Base-by-base conservation (phyloP, 2,113 vertebrate genomes). In the Prolemur simus region DNA sequence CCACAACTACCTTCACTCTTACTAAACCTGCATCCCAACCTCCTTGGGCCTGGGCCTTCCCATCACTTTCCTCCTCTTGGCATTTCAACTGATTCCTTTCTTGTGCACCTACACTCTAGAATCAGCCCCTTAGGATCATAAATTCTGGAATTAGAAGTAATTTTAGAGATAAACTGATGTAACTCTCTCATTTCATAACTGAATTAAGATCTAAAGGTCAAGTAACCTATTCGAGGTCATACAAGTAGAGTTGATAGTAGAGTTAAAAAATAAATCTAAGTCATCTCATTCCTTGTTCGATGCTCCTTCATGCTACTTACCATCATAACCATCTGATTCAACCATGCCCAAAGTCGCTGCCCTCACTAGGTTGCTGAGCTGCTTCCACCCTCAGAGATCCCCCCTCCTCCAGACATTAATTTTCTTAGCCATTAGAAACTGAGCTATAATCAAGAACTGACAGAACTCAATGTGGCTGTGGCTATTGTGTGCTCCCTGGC, bases 181-280 rank as follows among this genome's bases (percentile, higher is more conserved):
- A 71, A 39, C 12, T 32, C 37, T 95, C 49, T 93, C 74, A 94
- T 80, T 92, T 77, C 13, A 64, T 21, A 94, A 91, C 5, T 66
- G 39, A 94, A 81, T 87, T 83, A 56, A 86, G 34, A 95, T 21
- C 27, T 78, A 96, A 37, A 89, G 81, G 73, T 93, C 47, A 96
- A 63, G 23, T 27, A 74, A 89, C 47, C 15, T 64, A 89, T 58
- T 12, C 7, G 8, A 56, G 73, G 25, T 89, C 69, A 76, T 54
- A 49, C 1, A 85, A 91, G 25, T 45, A 63, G 34, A 42, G 45
- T 42, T 58, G 76, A 74, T 63, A 63, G 52, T 10, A 64, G 4
- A 74, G 7, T 37, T 87, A 56, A 90, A 71, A 86, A 63, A 90
- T 27, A 25, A 90, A 69, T 9, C 39, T 27, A 52, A 78, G 42